Evolutionary conservation across 2,888 invertebrate species (phyloP).

Genomic region (Yponomeuta malinellus): DNA sequence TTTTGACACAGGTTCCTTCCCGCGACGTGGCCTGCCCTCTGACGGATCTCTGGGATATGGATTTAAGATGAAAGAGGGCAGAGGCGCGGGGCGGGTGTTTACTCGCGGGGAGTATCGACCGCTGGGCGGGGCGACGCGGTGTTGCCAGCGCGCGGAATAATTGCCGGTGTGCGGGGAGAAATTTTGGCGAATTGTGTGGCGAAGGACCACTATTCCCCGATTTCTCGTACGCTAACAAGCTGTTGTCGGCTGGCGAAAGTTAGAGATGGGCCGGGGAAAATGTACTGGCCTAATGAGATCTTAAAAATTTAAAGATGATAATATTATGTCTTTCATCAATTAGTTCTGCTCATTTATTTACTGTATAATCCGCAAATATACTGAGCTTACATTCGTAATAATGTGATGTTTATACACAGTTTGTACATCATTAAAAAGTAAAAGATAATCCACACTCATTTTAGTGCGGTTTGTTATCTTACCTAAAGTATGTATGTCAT

Average conservation of each 20-base stretch:
- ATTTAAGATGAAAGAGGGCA: conserved; percentile 58
- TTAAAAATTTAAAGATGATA: too few species aligned
- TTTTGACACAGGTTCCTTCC: background rate
- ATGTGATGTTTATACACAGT: too few species aligned
- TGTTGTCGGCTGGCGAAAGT: too few species aligned
- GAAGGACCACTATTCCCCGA: conserved; percentile 15
- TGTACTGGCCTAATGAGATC: background rate
- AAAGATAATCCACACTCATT: too few species aligned
- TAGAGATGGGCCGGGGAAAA: background rate
- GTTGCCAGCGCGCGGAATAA: conserved; percentile 56
- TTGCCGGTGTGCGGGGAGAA: conserved; percentile 47
- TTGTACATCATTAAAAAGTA: too few species aligned
- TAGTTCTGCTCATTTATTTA: too few species aligned
- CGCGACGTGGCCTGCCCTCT: background rate
- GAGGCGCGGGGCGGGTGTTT: conserved; percentile 67
- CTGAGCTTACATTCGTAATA: too few species aligned
- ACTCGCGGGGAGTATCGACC: conserved; percentile 78
- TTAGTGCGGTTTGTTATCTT: too few species aligned
- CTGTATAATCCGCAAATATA: too few species aligned
- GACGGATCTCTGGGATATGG: conserved; percentile 41
- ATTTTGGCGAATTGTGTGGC: conserved; percentile 11
- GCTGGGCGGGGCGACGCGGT: conserved; percentile 80
- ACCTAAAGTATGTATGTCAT: too few species aligned
- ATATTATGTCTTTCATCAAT: too few species aligned
- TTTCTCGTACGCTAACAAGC: background rate